Conservation (phyloP, 2,113 vertebrate species). For the Leucopsar rothschildi region DNA sequence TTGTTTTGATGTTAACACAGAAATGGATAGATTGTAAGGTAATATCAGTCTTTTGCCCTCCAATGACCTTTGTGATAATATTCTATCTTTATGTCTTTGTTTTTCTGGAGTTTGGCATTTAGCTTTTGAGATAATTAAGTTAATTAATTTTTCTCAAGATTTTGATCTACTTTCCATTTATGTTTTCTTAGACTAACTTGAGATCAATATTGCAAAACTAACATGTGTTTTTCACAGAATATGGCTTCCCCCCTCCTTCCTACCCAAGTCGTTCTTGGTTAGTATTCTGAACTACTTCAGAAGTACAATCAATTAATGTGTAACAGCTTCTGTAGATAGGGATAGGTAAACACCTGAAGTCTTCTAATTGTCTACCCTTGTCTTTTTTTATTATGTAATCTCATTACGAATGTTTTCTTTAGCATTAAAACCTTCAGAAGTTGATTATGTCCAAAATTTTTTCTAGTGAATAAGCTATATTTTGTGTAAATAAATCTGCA, state of each 20-base stretch:
- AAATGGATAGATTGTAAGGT: not conserved
- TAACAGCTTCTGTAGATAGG: not conserved
- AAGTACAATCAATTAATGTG: not conserved
- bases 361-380: not conserved
- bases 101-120: not conserved
- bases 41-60: not conserved
- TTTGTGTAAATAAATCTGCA: not conserved
- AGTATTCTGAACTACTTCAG: not conserved
- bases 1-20: not conserved
- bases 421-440: not conserved
- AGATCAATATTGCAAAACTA: not conserved
- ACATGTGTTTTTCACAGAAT: not conserved
- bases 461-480: not conserved
- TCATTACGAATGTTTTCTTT: not conserved
- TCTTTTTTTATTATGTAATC: not conserved
- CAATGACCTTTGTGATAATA: not conserved
- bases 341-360: not conserved
- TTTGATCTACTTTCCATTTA: not conserved
- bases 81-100: not conserved
- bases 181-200: not conserved
- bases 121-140: not conserved
- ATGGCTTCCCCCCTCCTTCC: not conserved
- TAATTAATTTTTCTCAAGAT: not conserved
- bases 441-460: not conserved
- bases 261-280: not conserved